phyloP scores from a whole-genome alignment of 2,888 invertebrate genomes.

The Lymantria dispar region DNA sequence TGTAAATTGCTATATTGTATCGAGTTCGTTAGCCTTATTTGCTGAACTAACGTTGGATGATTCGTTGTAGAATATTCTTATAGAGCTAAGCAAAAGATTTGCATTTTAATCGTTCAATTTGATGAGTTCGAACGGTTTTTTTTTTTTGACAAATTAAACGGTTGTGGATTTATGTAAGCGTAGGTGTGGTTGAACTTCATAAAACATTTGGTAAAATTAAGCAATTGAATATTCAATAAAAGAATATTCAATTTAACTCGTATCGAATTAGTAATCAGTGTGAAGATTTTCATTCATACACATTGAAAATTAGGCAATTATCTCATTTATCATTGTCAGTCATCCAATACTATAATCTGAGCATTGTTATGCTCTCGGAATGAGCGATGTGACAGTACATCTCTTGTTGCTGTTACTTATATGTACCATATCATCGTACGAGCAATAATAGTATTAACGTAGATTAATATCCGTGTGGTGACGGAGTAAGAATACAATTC shows the following conservation, averaged over 20 bases:
- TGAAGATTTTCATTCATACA: not conserved
- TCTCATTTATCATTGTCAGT: too few species aligned
- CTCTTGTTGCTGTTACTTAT: too few species aligned
- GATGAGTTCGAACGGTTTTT: constrained; percentile 17
- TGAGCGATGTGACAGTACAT: too few species aligned
- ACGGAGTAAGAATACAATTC: too few species aligned
- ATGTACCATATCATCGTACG: too few species aligned
- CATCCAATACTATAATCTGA: too few species aligned
- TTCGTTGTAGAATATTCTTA: constrained; percentile 45
- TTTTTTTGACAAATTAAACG: constrained; percentile 11
- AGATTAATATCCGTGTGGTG: too few species aligned
- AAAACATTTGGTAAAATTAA: too few species aligned
- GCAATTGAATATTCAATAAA: too few species aligned
- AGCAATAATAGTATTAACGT: too few species aligned
- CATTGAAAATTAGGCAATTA: too few species aligned
- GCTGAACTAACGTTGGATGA: constrained; percentile 27
- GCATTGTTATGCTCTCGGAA: too few species aligned
- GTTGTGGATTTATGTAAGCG: constrained; percentile 10
- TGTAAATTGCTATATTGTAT: constrained; percentile 56
- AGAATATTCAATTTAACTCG: not conserved
- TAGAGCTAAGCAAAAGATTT: constrained; percentile 24
- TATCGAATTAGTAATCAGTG: not conserved
- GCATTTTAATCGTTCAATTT: constrained; percentile 25
- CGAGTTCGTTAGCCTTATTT: constrained; percentile 54
- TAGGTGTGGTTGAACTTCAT: constrained; percentile 1